These are phyloP conservation scores for Peromyscus attwateri DNA, from an alignment of 2,797 vertebrate species.

Conservation along the genomic window DNA sequence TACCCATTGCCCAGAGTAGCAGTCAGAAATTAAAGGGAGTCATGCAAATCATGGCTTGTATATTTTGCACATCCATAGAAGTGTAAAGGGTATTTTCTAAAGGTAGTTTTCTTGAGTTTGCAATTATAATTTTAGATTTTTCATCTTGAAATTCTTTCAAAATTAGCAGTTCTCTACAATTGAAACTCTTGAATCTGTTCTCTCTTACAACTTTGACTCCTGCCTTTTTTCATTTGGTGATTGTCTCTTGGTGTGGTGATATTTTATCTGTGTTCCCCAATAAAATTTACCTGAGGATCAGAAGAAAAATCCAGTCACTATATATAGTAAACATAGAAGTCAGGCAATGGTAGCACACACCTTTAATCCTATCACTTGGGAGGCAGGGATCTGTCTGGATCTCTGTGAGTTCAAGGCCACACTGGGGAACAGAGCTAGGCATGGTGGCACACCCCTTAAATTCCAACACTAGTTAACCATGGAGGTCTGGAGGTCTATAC, in stretches of 20 bases:
- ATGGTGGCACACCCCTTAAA: too few relatives aligned
- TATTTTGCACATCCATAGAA: background rate
- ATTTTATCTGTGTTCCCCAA: too few relatives aligned
- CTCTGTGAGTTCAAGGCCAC: too few relatives aligned
- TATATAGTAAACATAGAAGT: too few relatives aligned
- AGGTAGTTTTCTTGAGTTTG: background rate
- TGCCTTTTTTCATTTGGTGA: background rate
- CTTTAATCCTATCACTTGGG: too few relatives aligned
- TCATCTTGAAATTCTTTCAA: background rate
- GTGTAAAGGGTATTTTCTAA: background rate
- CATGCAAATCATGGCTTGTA: background rate
- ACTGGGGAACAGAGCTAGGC: too few relatives aligned
- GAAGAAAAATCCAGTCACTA: too few relatives aligned
- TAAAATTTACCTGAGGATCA: too few relatives aligned
- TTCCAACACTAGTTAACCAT: too few relatives aligned
- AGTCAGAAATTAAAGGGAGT: background rate
- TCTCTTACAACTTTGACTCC: background rate
- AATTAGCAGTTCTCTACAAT: constrained; percentile 50
- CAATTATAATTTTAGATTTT: constrained; percentile 46
- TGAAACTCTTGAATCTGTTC: background rate
- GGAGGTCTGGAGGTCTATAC: too few relatives aligned
- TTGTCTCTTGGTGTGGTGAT: background rate
- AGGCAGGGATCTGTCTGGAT: too few relatives aligned
- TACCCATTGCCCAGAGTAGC: background rate
- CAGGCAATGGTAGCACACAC: too few relatives aligned